Percentiles rank a stretch among this genome's conserved stretches.
phyloP scores from a whole-genome alignment of 2,888 invertebrate species.

The Cephus runcator region DNA sequence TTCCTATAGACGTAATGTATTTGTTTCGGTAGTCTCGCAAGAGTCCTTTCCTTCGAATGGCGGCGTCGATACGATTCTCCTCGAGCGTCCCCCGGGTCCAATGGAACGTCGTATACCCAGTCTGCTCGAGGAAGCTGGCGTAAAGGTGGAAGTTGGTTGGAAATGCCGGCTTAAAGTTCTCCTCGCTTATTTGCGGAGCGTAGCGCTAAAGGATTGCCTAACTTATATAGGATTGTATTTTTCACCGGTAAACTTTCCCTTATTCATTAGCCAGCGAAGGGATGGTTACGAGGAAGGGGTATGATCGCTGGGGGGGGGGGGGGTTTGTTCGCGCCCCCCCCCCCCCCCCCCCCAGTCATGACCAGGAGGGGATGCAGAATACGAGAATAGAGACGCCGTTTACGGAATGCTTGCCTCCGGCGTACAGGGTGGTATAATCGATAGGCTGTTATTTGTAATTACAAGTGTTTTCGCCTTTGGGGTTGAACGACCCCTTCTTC shows the following conservation, averaged over 20 bases:
- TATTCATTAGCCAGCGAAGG: constrained; percentile 6
- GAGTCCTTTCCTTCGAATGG: not conserved
- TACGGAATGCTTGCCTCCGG: not conserved
- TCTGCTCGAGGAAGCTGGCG: not conserved
- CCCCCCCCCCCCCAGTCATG: not conserved
- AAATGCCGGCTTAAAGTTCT: constrained; percentile 25
- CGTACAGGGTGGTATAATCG: constrained; percentile 28
- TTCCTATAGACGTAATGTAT: not conserved
- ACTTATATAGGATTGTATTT: constrained; percentile 15
- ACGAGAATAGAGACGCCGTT: constrained; percentile 10
- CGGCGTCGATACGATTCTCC: not conserved
- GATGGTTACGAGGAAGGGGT: not conserved
- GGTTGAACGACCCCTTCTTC: not conserved
- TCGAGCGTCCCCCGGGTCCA: not conserved
- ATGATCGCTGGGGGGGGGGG: no score
- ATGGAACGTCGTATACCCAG: not conserved
- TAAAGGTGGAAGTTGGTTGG: not conserved
- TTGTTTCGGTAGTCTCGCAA: not conserved
- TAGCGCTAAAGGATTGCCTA: constrained; percentile 24
- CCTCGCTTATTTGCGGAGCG: constrained; percentile 11
- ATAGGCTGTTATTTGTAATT: constrained; percentile 47
- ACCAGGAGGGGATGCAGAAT: constrained; percentile 5
- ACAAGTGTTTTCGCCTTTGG: constrained; percentile 32
- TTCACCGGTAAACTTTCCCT: constrained; percentile 7
- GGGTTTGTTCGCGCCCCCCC: no score